Conservation (phyloP, 1,140 invertebrate species). For the Lepidostoma basale region DNA sequence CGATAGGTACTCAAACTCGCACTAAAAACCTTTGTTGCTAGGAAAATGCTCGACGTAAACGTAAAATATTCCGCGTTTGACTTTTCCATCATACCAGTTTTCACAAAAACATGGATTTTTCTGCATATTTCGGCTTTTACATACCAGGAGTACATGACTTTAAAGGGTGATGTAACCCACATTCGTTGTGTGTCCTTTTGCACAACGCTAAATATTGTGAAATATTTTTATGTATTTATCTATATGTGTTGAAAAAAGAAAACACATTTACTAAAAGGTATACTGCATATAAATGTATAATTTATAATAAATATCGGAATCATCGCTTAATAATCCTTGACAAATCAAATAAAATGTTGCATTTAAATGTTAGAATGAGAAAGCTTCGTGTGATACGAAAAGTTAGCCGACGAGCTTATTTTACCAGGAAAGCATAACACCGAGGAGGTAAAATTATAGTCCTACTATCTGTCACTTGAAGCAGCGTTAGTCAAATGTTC, state of each 20-base stretch:
- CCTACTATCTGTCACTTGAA: too few relatives aligned
- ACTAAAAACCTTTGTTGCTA: constrained; percentile 1
- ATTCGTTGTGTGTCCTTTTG: too few relatives aligned
- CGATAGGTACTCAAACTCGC: background rate
- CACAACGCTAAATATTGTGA: too few relatives aligned
- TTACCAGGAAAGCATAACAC: constrained; percentile 48
- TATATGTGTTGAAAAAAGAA: too few relatives aligned
- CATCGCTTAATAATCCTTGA: too few relatives aligned
- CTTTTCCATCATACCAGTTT: constrained; percentile 48
- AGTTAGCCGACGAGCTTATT: constrained; percentile 46
- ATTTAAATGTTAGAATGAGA: constrained; percentile 42
- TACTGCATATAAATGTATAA: too few relatives aligned
- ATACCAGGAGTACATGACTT: constrained; percentile 47
- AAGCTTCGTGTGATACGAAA: constrained; percentile 34
- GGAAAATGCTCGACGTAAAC: constrained; percentile 20
- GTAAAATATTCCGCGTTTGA: constrained; percentile 28
- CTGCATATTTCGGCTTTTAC: constrained; percentile 52
- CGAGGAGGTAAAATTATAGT: constrained; percentile 20
- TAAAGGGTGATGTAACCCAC: constrained; percentile 39
- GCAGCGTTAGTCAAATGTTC: too few relatives aligned
- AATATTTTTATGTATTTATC: too few relatives aligned
- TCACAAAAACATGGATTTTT: constrained; percentile 54
- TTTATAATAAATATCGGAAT: too few relatives aligned
- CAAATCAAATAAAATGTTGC: constrained; percentile 21
- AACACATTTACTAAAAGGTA: too few relatives aligned